Base-by-base conservation (phyloP, 2,797 vertebrate species). In the Acomys russatus region DNA sequence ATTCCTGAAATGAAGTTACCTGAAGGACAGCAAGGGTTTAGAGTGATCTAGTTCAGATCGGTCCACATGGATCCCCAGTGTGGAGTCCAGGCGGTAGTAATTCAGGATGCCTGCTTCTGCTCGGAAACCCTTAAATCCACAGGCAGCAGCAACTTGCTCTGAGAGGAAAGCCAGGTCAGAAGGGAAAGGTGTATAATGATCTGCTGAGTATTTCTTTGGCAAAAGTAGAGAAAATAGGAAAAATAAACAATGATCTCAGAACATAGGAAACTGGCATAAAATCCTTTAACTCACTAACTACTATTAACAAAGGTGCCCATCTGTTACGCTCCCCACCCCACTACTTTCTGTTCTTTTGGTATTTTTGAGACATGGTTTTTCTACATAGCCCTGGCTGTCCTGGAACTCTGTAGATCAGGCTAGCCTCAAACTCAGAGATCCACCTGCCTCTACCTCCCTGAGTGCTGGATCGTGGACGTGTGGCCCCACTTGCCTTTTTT, bases 81-180 rank as follows among this genome's bases (percentile, higher is more conserved):
- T 99, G 5, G 99, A 99, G 97, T 99, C 99, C 1, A 99, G 98
- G 73, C 98, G 99, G 98, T 99, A 99, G 98, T 99, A 99, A 98
- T 99, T 99, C 88, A 99, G 99, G 98, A 99, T 99, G 14, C 99
- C 99, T 1, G 99, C 99, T 97, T 99, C 99, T 0, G 99, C 98
- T 14, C 79, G 98, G 98, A 99, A 99, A 38, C 97, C 98, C 0
- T 97, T 97, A 98, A 99, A 99, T 0, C 99, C 99, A 18, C 99
- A 99, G 84, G 99, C 99, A 28, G 99, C 96, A 0, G 99, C 98
- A 35, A 99, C 98, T 96, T 99, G 99, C 80, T 97, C 91, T 38
- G 99, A 99, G 71, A 99, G 98, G 76, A 97, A 98, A n/a, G 99
- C 99, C 94, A 99, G 99, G 94, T 99, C 99, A 91, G 97, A 96